Conservation (phyloP, 2,113 vertebrate genomes). For the Ivindomyrus marchei region DNA sequence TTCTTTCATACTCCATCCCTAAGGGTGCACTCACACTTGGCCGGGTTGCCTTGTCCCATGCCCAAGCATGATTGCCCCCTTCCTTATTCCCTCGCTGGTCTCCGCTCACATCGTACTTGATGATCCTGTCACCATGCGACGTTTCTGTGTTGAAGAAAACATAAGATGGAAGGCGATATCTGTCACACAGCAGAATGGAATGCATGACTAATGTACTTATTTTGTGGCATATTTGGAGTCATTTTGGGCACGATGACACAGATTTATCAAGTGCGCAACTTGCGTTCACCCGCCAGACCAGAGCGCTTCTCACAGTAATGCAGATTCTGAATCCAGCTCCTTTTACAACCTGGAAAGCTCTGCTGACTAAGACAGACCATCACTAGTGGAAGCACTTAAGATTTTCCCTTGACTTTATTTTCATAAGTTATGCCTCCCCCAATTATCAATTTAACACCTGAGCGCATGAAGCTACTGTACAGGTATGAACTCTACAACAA, state of each 20-base stretch:
- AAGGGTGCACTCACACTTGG: not conserved
- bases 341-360: not conserved
- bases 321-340: not conserved
- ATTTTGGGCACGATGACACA: not conserved
- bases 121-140: not conserved
- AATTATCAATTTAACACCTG: not conserved
- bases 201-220: not conserved
- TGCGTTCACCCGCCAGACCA: not conserved
- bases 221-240: not conserved
- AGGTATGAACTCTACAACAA: not conserved
- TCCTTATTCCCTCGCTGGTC: no score
- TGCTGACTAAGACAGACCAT: no score
- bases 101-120: not conserved
- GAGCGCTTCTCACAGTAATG: not conserved
- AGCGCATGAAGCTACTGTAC: not conserved
- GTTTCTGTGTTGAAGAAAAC: not conserved
- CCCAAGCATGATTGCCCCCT: not conserved
- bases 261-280: not conserved
- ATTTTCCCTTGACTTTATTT: not conserved
- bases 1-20: not conserved
- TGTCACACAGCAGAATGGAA: not conserved
- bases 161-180: not conserved
- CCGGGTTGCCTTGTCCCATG: not conserved
- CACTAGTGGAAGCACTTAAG: not conserved
- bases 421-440: not conserved